Percentiles rank a stretch among this genome's conserved stretches.
Conservation (phyloP, 2,797 vertebrate genomes). For the Etheostoma perlongum region DNA sequence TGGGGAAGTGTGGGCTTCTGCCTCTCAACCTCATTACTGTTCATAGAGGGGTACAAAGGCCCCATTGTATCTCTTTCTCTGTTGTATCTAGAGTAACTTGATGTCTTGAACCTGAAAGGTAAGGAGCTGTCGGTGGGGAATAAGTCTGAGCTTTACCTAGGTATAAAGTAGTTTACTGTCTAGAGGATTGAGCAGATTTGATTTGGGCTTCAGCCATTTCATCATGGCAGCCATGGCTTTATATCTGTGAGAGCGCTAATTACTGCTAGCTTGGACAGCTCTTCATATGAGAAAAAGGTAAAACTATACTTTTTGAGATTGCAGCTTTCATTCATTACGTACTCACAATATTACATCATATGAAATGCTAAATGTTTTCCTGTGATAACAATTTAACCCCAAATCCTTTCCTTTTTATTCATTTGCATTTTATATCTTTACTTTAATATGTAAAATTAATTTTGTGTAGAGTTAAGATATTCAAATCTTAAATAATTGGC, state of each 20-base stretch:
- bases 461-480: neutral
- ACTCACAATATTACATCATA: neutral
- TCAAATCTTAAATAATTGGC: neutral
- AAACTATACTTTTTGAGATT: neutral
- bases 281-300: neutral
- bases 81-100: slow-evolving; percentile 9
- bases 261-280: slow-evolving; percentile 33
- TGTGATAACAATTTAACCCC: neutral
- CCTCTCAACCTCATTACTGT: slow-evolving; percentile 50
- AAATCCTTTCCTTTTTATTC: neutral
- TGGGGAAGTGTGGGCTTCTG: slow-evolving; percentile 58
- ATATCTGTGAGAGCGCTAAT: slow-evolving; percentile 47
- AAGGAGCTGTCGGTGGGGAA: slow-evolving; percentile 43
- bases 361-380: neutral
- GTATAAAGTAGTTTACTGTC: slow-evolving; percentile 23
- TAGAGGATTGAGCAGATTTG: slow-evolving; percentile 49
- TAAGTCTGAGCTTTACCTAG: neutral
- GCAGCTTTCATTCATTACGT: slow-evolving; percentile 3
- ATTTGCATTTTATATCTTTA: neutral
- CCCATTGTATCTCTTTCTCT: slow-evolving; percentile 1
- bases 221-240: slow-evolving; percentile 40
- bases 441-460: neutral
- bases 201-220: slow-evolving; percentile 40
- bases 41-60: slow-evolving; percentile 51
- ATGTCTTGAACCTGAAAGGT: slow-evolving; percentile 56